These are phyloP conservation scores for Tyria jacobaeae DNA, from an alignment of 2,888 invertebrate species.

Conservation along the genomic window DNA sequence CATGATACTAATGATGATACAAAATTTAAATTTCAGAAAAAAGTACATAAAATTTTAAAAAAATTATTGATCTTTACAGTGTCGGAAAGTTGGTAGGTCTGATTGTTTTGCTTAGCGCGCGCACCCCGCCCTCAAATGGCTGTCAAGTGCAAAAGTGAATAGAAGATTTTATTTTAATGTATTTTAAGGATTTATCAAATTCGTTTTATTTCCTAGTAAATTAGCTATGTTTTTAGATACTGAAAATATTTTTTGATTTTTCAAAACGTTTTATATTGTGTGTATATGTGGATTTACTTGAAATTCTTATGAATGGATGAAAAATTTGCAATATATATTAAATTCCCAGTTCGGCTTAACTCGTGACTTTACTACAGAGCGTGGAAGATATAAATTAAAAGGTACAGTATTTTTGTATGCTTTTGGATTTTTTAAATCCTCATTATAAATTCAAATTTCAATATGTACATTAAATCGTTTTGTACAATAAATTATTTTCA, in stretches of 20 bases:
- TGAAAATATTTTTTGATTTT: conserved; percentile 37
- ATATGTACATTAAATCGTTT: too few relatives aligned
- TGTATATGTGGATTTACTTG: conserved; percentile 31
- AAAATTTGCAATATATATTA: conserved; percentile 40
- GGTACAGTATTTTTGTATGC: conserved; percentile 48
- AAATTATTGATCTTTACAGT: conserved; percentile 39
- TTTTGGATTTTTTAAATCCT: conserved; percentile 16
- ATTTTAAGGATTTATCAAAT: conserved; percentile 31
- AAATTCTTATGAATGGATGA: conserved; percentile 30
- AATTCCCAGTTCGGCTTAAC: conserved; percentile 38
- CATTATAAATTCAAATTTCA: too few relatives aligned
- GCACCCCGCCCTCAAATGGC: conserved; percentile 77
- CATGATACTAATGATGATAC: too few relatives aligned
- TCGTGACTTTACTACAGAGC: conserved; percentile 11
- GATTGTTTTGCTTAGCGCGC: conserved; percentile 71
- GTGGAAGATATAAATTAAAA: conserved; percentile 25
- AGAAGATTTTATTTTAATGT: conserved; percentile 50
- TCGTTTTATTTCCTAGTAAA: conserved; percentile 31
- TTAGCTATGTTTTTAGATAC: conserved; percentile 39
- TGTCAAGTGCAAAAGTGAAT: conserved; percentile 63
- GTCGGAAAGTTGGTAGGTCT: conserved; percentile 60
- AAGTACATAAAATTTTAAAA: conserved; percentile 24
- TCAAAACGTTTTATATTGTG: conserved; percentile 32
- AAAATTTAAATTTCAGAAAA: conserved; percentile 2
- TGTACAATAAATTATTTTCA: too few relatives aligned